Percentiles rank a stretch among this genome's conserved stretches.
phyloP scores from a whole-genome alignment of 2,797 vertebrate genomes.

The Microhierax caerulescens region DNA sequence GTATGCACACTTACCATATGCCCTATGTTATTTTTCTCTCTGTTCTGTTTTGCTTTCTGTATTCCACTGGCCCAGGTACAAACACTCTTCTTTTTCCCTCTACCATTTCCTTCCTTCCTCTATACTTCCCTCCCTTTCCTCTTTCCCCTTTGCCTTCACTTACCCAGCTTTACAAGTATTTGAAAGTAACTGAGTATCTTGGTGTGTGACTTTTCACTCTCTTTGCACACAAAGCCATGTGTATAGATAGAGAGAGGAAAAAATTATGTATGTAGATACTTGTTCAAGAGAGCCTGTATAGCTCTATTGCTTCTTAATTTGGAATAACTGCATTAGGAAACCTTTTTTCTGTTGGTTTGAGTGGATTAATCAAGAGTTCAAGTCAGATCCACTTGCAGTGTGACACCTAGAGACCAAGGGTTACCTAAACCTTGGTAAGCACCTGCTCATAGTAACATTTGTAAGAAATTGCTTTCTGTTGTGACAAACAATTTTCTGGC shows the following conservation, averaged over 20 bases:
- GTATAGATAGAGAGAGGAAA: neutral
- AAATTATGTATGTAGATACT: neutral
- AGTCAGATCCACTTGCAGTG: neutral
- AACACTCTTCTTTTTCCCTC: neutral
- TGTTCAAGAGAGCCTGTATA: neutral
- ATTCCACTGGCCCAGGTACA: neutral
- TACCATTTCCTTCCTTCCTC: neutral
- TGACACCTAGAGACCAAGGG: neutral
- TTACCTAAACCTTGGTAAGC: neutral
- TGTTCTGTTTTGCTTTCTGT: neutral
- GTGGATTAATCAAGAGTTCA: neutral
- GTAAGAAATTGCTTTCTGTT: neutral
- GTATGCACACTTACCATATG: neutral
- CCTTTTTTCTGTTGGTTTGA: neutral
- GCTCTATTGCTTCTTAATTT: neutral
- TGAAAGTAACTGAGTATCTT: neutral
- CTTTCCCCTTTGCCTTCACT: neutral
- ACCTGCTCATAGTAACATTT: neutral
- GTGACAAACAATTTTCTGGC: slow-evolving; percentile 15
- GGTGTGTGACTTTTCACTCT: neutral
- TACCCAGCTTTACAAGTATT: neutral
- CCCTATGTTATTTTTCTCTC: neutral
- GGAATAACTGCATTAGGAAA: neutral
- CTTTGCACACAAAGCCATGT: neutral
- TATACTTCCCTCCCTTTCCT: neutral